Base-by-base conservation (phyloP, 1,140 invertebrate species). In the Drosophila subobscura region DNA sequence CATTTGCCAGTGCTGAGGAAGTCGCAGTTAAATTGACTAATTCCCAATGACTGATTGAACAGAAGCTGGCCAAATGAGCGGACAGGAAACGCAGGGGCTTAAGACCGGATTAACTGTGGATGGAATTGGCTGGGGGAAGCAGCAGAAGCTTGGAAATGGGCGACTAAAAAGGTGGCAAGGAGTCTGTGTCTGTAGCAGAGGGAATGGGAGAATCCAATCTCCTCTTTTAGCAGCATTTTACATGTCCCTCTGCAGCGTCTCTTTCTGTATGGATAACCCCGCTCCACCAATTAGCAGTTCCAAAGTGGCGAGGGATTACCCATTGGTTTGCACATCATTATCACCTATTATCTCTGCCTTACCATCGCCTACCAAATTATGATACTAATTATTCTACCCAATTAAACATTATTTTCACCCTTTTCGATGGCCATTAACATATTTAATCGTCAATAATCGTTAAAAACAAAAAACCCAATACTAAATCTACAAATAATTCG, bases 1-100 rank as follows among this genome's bases (percentile, higher is more conserved):
- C 66, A 66, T 54, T 74, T 59, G 14, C 52, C 58, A 29, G 14
- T 40, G 25, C 53, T 50, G 51, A 75, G 65, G 80, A 83, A 83
- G 79, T 74, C 41, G 23, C 50, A 71, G 29, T 33, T 64, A 3
- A 72, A 45, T 25, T 63, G 37, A 37, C 57, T 70, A 40, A 59
- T 70, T 29, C 44, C 64, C 65, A 54, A n/a, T 40, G 20, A 70
- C 41, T 2, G 41, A 53, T 60, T n/a, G 23, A 20, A 20, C 41
- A 12, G 29, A 33, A 33, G 29, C 3, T 10, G 29, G 29, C 29
- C 29, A 37, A 33, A 33, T 33, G 7, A 37, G 33, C 4, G 33
- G 12, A 37, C 33, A 12, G 33, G 10, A 37, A 12, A 12, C 10
- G 0, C 10, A 37, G 33, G 10, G 10, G 29, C 3, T 10, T 20